Evolutionary conservation across 64 coral and sea anemone genomes (phyloP), one percentile per base, ranked within the genome.

Genomic region (Pachyseris speciosa): DNA sequence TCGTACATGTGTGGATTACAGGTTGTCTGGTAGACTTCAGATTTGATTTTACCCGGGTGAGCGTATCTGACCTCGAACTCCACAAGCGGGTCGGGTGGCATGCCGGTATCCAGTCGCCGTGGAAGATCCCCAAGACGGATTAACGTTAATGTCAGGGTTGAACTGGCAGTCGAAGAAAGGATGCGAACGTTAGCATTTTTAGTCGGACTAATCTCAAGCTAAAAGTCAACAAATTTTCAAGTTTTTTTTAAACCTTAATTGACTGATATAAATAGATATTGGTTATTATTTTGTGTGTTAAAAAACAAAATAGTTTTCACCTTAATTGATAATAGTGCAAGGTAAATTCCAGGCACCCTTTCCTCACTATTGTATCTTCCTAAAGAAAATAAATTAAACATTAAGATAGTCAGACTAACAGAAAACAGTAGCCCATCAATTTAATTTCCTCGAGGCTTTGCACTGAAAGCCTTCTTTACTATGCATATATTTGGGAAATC

Each of bases 261-360:
- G 29, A 72, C n/a, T 13, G n/a, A n/a, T n/a, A n/a, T n/a, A n/a
- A n/a, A n/a, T n/a, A n/a, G n/a, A n/a, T n/a, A n/a, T n/a, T n/a
- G n/a, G n/a, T n/a, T n/a, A n/a, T n/a, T n/a, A n/a, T n/a, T n/a
- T n/a, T n/a, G n/a, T n/a, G n/a, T n/a, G n/a, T n/a, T n/a, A n/a
- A n/a, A 53, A 38, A 48, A 69, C 7, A 30, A 27, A 40, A 63
- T 22, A 29, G 24, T 69, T 20, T 3, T 85, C 66, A 97, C 95
- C 95, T 97, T 51, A 97, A 83, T 20, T 97, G 95, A 83, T 97
- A 97, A 87, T 92, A 97, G 67, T 97, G 95, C 47, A 97, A 61
- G 7, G 89, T 94, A 47, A 97, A 97, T 48, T 97, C 95, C 80
- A 97, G 29, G 16, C 91, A 90, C 59, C 95, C 95, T 40, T 87